A percentile compares a stretch with the other conserved stretches of the same genome.
Evolutionary conservation across 2,113 vertebrate genomes (phyloP).

Genomic region (Sorex araneus): DNA sequence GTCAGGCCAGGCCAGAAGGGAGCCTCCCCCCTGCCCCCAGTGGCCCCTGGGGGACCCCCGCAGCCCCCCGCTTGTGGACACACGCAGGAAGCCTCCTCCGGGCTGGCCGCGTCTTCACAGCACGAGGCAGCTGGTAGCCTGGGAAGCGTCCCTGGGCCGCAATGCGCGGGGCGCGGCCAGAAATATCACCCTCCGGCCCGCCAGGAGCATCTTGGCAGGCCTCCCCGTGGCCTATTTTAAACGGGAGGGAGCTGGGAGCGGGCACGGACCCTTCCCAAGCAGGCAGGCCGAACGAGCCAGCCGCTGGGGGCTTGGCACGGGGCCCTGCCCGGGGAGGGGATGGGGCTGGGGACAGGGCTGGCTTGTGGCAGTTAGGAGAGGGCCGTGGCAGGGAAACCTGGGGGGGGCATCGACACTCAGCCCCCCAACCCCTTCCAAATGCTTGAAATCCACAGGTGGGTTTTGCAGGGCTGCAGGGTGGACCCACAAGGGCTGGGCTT

Average conservation of each 20-base stretch:
- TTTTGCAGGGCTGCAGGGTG: background rate
- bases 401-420: too few species aligned
- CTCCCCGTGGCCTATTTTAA: slow-evolving; percentile 82
- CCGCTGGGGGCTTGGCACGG: background rate
- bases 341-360: background rate
- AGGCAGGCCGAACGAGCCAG: background rate
- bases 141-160: slow-evolving; percentile 84
- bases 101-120: slow-evolving; percentile 84
- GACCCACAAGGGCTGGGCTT: background rate
- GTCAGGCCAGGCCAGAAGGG: too few species aligned
- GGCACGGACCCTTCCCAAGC: slow-evolving; percentile 41
- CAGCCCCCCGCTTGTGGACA: slow-evolving; percentile 56
- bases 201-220: slow-evolving; percentile 86
- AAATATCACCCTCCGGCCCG: slow-evolving; percentile 87
- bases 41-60: background rate
- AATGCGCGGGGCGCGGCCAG: slow-evolving; percentile 84
- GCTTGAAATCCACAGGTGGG: background rate
- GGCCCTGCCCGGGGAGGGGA: too few species aligned
- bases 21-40: background rate
- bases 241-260: slow-evolving; percentile 53
- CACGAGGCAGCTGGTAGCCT: slow-evolving; percentile 89
- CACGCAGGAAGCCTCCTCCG: background rate
- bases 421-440: too few species aligned
- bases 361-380: background rate
- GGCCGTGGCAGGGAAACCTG: background rate